Evolutionary conservation across 2,113 vertebrate species (phyloP), one percentile per base, ranked within the genome.

Genomic region (Lamprologus lemairii): DNA sequence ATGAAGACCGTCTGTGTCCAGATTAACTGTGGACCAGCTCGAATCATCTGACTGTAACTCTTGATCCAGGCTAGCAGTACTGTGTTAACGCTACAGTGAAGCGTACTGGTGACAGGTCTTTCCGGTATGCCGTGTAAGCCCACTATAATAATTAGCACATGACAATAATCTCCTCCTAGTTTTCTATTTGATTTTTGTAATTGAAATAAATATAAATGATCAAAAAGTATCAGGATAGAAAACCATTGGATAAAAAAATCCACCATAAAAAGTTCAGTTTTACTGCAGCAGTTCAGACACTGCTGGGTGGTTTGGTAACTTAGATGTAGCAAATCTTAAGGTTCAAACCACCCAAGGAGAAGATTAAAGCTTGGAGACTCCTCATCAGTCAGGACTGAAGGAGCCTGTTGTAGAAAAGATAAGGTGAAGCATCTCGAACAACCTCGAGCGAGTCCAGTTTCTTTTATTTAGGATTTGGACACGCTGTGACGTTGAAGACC

Each of bases 181-280:
- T 14, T 57, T 57, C 1, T 3, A 26, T 57, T 4, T 6, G 26
- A 31, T 2, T 58, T 58, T 58, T 58, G 14, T 58, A 58, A 58
- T 0, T 0, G 3, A 31, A 60, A 65, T n/a, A 65, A 65, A 65
- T 33, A 65, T n/a, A 65, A 63, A 60, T 28, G 7, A 5, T 58
- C 55, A 58, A 63, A 63, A 63, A 35, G 60, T 19, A 28, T 58
- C 55, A 58, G 55, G 58, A 63, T 19, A 10, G 16, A 63, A 33
- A 33, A 65, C 1, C 60, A n/a, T 11, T 1, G 5, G 14, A 28
- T 31, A 31, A 58, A 58, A 58, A 33, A 19, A 35, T 35, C 31
- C 6, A 65, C 1, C 60, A 65, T 65, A 33, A 65, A 35, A 35
- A 2, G 31, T 19, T 65, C 31, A 12, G 17, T 35, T 35, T 65